Percentiles rank a stretch among this genome's conserved stretches.
phyloP scores from a whole-genome alignment of 1,140 invertebrate genomes.

The Mesaphorura yosii region DNA sequence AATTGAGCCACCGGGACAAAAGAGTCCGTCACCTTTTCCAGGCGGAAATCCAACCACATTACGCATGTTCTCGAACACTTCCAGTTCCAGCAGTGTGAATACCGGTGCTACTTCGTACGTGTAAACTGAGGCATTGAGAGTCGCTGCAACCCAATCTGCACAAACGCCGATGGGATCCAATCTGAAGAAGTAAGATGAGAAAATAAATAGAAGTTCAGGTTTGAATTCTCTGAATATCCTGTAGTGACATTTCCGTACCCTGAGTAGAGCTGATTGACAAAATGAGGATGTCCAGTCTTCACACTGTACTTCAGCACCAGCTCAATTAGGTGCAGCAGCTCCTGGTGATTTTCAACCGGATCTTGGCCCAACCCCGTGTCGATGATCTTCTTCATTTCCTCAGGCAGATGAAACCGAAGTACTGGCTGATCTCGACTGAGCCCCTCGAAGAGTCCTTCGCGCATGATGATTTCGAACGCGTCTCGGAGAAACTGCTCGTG shows the following conservation, averaged over 20 bases:
- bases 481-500: conserved; percentile 60
- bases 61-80: conserved; percentile 71
- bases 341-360: conserved; percentile 49
- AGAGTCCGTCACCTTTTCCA: conserved; percentile 55
- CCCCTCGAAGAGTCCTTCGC: conserved; percentile 60
- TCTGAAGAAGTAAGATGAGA: conserved; percentile 35
- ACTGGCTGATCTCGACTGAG: conserved; percentile 52
- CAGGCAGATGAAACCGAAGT: conserved; percentile 60
- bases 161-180: conserved; percentile 74
- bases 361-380: conserved; percentile 51
- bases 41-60: conserved; percentile 67
- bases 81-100: conserved; percentile 69
- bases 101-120: conserved; percentile 85
- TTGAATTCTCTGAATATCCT: neutral
- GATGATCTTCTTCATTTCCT: conserved; percentile 49
- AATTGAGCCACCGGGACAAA: conserved; percentile 89
- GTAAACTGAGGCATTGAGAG: conserved; percentile 75
- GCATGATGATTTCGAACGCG: conserved; percentile 55
- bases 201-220: neutral
- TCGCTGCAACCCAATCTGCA: conserved; percentile 73
- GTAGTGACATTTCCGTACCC: conserved; percentile 29
- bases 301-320: conserved; percentile 66
- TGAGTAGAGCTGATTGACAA: conserved; percentile 74
- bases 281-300: conserved; percentile 75
- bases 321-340: conserved; percentile 50